Evolutionary conservation across 2,888 invertebrate genomes (phyloP), one percentile per base, ranked within the genome.

Genomic region (Perizoma affinitatum): DNA sequence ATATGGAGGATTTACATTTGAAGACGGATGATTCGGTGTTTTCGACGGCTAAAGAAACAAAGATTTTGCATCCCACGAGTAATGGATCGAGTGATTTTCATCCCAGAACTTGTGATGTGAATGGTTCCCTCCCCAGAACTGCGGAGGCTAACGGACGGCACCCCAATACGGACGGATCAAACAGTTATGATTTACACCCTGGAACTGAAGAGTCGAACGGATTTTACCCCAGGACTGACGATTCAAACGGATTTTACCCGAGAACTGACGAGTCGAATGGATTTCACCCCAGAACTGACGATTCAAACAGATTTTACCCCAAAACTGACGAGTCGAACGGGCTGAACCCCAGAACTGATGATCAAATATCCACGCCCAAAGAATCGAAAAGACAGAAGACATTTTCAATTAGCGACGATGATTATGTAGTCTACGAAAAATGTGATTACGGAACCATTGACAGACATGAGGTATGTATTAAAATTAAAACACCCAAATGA

Each of bases 401-500:
- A 0, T 88, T 73, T 42, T 90, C 90, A 0, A 79, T 88, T 0
- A 80, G 76, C 51, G 90, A 89, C 7, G 86, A 86, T 5, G 88
- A 90, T 38, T 90, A 83, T 55, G 83, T 90, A 0, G 48, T 86
- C 0, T 90, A 82, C 41, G 92, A 93, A 67, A 92, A 90, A 47
- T 91, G 91, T 61, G 89, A 91, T 50, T 92, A 91, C 46, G 92
- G 90, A 0, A 86, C 88, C 0, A 82, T 90, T 63, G 90, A 90
- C 38, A 79, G 71, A 0, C 82, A 79, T 51, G 84, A 61, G 57
- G 61, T 61, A 38, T 57, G 40, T 38, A 33, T 43, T 1, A 42
- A 10, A 4, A 33, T n/a, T n/a, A n/a, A n/a, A n/a, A n/a, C n/a
- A n/a, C n/a, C n/a, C n/a, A n/a, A 34, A 34, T 42, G 10, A n/a